These are phyloP conservation scores for Ormyrus nitidulus DNA, from an alignment of 2,888 invertebrate species.

Conservation along the genomic window DNA sequence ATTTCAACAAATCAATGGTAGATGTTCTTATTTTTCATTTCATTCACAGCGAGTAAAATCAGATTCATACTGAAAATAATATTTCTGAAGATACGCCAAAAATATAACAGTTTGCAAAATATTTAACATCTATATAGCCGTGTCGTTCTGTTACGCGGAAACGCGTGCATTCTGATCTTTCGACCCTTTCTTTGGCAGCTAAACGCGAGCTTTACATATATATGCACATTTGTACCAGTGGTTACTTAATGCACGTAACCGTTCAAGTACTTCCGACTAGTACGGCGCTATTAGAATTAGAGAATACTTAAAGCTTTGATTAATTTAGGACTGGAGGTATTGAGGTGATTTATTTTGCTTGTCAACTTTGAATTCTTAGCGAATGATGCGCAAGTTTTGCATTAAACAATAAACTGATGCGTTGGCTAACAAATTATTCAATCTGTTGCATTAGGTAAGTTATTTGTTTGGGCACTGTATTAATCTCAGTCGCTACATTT, in stretches of 20 bases:
- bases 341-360: too few species aligned
- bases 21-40: too few species aligned
- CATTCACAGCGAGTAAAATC: too few species aligned
- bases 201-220: neutral
- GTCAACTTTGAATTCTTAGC: too few species aligned
- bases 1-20: too few species aligned
- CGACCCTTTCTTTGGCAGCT: constrained; percentile 28
- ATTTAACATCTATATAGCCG: constrained; percentile 18
- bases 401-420: too few species aligned
- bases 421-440: too few species aligned
- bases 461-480: too few species aligned
- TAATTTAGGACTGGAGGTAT: neutral
- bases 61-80: too few species aligned
- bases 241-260: neutral
- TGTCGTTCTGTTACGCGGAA: constrained; percentile 2
- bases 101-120: neutral
- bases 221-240: constrained; percentile 14
- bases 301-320: neutral
- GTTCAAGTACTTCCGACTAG: constrained; percentile 15
- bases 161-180: constrained; percentile 37
- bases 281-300: neutral
- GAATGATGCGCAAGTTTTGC: too few species aligned
- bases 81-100: neutral
- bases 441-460: too few species aligned
- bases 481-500: too few species aligned